These are phyloP conservation scores for Chiloscyllium punctatum DNA, from an alignment of 2,797 vertebrate genomes.

Conservation along the genomic window DNA sequence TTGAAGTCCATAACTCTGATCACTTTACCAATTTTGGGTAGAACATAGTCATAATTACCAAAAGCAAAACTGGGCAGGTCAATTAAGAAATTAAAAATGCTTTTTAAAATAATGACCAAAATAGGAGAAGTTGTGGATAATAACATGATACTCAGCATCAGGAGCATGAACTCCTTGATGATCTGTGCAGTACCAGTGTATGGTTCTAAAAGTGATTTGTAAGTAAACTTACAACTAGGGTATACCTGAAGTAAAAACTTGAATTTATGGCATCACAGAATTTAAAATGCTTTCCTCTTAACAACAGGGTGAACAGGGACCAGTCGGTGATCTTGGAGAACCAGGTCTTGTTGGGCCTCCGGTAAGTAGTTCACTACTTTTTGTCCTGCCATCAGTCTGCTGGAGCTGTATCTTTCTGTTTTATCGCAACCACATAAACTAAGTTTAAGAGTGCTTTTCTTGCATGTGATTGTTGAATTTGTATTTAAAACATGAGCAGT, in stretches of 20 bases:
- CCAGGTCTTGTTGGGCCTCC: conserved; percentile 73
- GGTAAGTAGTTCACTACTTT: conserved; percentile 62
- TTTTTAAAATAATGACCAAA: not conserved
- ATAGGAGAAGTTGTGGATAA: not conserved
- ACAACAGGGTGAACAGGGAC: conserved; percentile 78
- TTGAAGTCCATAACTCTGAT: not conserved
- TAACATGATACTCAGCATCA: not conserved
- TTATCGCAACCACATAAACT: not conserved
- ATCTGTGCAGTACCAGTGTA: not conserved
- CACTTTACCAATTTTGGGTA: not conserved
- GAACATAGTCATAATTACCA: not conserved
- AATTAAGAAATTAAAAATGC: not conserved
- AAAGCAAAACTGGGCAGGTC: not conserved
- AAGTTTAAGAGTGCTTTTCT: not conserved
- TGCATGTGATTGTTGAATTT: not conserved
- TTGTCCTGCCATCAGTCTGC: not conserved
- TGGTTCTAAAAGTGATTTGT: not conserved
- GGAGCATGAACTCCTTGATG: not conserved
- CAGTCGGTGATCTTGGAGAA: conserved; percentile 76
- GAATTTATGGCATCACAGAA: not conserved
- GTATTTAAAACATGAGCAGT: not conserved
- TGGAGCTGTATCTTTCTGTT: not conserved
- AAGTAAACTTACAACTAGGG: not conserved
- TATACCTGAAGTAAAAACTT: not conserved
- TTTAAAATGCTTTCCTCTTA: not conserved